Evolutionary conservation across 2,888 invertebrate species (phyloP), one percentile per base, ranked within the genome.

Genomic region (Brenthis hecate): DNA sequence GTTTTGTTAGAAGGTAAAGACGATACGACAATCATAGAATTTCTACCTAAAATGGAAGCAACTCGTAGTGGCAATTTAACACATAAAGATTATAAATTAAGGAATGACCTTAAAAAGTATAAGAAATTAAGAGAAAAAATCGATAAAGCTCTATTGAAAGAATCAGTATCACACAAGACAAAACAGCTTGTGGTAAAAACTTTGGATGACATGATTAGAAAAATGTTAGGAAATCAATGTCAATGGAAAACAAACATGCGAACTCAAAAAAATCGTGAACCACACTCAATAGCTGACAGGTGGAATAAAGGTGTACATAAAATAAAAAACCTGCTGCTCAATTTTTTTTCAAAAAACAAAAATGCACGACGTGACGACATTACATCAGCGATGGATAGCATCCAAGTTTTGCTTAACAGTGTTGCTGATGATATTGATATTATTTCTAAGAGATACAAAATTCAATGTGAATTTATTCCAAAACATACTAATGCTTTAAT

Each of bases 11-110:
- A 80, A 65, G 80, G 78, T 0, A 76, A 76, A 13, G 81, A 81
- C 1, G 85, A 88, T 60, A 86, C 87, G 0, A 84, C 83, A 6
- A 84, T 87, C 14, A 75, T 89, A 73, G 87, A 88, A 76, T 81
- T 85, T 16, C 6, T 77, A 65, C 81, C 83, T 0, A 76, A 75
- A 65, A 43, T 51, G 47, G 62, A 68, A 48, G 54, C 63, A 16
- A 57, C 57, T 48, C 14, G 51, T 16, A 36, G 65, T 16, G 47
- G 23, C 14, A 67, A 63, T n/a, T 60, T 61, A 56, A 56, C 65
- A 16, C 70, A 72, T 6, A 70, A 72, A 1, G 63, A 74, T 14
- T 19, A 28, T 28, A 28, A 28, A 0, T 76, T 82, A 3, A 75
- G 81, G 73, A 60, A 71, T 2, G 76, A 77, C 16, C 76, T 87